A percentile compares a stretch with the other conserved stretches of the same genome.
Conservation (phyloP, 2,797 vertebrate genomes). For the Notamacropus eugenii region DNA sequence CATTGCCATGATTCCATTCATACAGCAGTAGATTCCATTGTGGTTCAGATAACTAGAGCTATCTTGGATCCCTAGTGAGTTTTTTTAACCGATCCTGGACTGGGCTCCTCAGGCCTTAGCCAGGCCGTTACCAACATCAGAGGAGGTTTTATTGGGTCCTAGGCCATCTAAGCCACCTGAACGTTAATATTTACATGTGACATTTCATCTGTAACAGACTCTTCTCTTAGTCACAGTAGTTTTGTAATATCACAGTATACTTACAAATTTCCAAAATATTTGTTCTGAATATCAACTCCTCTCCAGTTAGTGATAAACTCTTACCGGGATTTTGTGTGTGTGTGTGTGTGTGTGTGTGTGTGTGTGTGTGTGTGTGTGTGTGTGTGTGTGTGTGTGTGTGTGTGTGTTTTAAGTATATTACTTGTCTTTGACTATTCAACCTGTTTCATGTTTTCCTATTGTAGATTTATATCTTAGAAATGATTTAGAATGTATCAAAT, state of each 20-base stretch:
- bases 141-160: neutral
- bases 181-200: neutral
- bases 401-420: neutral
- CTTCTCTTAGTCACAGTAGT: neutral
- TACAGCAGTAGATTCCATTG: neutral
- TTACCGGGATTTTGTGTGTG: neutral
- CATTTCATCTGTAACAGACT: neutral
- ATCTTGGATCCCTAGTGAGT: neutral
- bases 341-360: too few species aligned
- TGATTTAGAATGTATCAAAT: neutral
- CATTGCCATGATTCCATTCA: neutral
- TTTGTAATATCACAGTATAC: neutral
- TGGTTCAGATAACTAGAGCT: neutral
- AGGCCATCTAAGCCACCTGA: neutral
- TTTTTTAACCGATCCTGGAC: neutral
- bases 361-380: neutral
- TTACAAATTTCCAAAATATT: neutral
- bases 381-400: neutral
- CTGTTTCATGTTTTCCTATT: neutral
- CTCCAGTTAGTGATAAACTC: neutral
- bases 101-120: neutral
- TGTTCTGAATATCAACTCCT: neutral
- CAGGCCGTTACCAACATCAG: neutral
- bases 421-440: neutral
- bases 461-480: neutral